These are phyloP conservation scores for Mastigias papua DNA, from an alignment of 30 jellyfish, hydroid and myxozoan genomes.

Conservation along the genomic window DNA sequence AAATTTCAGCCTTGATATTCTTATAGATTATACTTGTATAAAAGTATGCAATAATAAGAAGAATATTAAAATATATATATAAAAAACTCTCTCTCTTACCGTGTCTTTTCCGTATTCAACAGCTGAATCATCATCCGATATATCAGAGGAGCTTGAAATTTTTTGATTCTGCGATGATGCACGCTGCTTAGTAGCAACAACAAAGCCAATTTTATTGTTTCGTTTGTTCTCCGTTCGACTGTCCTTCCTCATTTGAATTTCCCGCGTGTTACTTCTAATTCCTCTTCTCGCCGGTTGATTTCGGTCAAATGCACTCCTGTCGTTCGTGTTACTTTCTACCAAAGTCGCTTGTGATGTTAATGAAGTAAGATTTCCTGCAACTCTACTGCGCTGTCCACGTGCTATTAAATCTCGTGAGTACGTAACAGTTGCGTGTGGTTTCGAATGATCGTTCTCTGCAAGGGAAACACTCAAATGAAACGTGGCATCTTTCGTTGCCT, in stretches of 20 bases:
- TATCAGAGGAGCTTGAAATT: conserved; percentile 80
- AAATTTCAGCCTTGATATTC: no score
- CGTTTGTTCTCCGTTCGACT: conserved; percentile 31
- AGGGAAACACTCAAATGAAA: conserved; percentile 66
- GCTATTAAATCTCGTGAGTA: conserved; percentile 54
- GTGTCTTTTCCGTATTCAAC: conserved; percentile 56
- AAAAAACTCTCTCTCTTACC: conserved; percentile 18
- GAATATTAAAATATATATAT: neutral
- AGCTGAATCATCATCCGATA: conserved; percentile 78
- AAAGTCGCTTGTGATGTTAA: conserved; percentile 95
- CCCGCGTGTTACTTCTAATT: conserved; percentile 31
- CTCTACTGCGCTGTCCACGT: conserved; percentile 61
- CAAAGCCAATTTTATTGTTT: conserved; percentile 58
- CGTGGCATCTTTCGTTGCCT: conserved; percentile 30
- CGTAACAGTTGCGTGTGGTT: conserved; percentile 18
- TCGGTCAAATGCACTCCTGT: conserved; percentile 45
- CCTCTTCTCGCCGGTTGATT: conserved; percentile 66
- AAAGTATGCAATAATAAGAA: no score
- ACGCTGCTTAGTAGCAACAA: conserved; percentile 55
- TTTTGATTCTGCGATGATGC: conserved; percentile 45
- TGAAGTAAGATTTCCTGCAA: conserved; percentile 77
- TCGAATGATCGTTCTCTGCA: conserved; percentile 34
- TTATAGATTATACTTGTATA: no score
- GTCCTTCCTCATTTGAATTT: neutral
- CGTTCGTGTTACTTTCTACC: conserved; percentile 73